Evolutionary conservation across 2,888 invertebrate genomes (phyloP), one percentile per base, ranked within the genome.

Genomic region (Euplagia quadripunctaria): DNA sequence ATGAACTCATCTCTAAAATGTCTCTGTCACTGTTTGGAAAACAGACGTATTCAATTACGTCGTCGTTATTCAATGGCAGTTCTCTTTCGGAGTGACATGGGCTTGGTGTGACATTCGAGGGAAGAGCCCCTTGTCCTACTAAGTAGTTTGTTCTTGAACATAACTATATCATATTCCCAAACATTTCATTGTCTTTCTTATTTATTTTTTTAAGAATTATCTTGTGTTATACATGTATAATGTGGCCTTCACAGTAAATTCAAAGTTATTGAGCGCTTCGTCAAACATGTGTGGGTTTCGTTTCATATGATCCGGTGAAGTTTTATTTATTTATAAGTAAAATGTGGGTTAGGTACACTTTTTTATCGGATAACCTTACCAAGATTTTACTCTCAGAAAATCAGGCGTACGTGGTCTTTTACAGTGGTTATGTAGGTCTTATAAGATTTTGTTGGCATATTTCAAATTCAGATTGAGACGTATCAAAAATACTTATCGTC

Each of bases 21-120:
- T 3, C 17, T 49, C n/a, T 49, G n/a, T 8, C 49, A 71, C 31
- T 31, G 31, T 61, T 66, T 17, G 49, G 31, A 41, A 61, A 66
- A 66, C 49, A 58, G 61, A n/a, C 49, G 41, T 46, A 61, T 66
- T 66, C 66, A 71, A 31, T 66, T 67, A 61, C 61, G n/a, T 51
- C 31, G 17, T 65, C 66, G 41, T 49, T 49, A 61, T 61, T 67
- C 71, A 71, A 67, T 66, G 66, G 31, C 66, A 67, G 46, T 66
- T 20, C 51, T 65, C 58, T n/a, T n/a, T 41, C 51, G n/a, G n/a
- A 42, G 66, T 71, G 71, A 71, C 49, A 42, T 66, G 52, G 61
- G 71, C 49, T 49, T 70, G 43, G 52, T 42, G 64, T 43, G 70
- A 70, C 64, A 14, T 64, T 52, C 17, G n/a, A 20, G 55, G 43